Percentiles rank a stretch among this genome's conserved stretches.
phyloP scores from a whole-genome alignment of 2,888 invertebrate genomes.

The Norana najaformis region DNA sequence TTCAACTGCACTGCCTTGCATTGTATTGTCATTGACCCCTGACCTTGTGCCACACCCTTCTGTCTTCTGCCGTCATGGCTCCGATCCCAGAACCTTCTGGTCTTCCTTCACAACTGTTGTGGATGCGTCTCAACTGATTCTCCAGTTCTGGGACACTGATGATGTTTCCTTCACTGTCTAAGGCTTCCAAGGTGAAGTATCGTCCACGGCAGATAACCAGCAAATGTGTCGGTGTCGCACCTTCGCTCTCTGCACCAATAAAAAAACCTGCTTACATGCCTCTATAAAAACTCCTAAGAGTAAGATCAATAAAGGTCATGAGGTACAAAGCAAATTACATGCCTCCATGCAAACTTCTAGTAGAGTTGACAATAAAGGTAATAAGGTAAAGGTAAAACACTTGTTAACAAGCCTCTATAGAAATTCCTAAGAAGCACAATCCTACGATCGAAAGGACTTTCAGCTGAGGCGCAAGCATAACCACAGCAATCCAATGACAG shows the following conservation, averaged over 20 bases:
- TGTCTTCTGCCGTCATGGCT: constrained; percentile 66
- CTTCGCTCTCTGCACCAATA: constrained; percentile 54
- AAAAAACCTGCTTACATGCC: background rate
- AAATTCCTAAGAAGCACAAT: background rate
- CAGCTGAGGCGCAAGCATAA: no score
- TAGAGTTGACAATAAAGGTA: background rate
- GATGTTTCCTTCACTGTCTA: constrained; percentile 62
- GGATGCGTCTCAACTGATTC: constrained; percentile 63
- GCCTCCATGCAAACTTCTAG: background rate
- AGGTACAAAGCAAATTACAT: no score
- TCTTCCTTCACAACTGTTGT: constrained; percentile 57
- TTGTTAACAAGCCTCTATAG: background rate
- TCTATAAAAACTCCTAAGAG: background rate
- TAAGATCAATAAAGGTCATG: background rate
- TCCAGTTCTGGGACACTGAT: constrained; percentile 65
- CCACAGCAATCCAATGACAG: no score
- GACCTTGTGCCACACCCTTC: constrained; percentile 68
- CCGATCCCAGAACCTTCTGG: constrained; percentile 65
- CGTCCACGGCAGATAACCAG: constrained; percentile 67
- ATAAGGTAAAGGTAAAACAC: background rate
- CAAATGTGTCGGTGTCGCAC: constrained; percentile 64
- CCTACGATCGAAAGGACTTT: no score
- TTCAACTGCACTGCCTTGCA: background rate
- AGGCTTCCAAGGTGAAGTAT: constrained; percentile 65
- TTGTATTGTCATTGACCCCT: background rate